phyloP scores from a whole-genome alignment of 2,888 invertebrate species.

The Trichogramma dendrolimi region DNA sequence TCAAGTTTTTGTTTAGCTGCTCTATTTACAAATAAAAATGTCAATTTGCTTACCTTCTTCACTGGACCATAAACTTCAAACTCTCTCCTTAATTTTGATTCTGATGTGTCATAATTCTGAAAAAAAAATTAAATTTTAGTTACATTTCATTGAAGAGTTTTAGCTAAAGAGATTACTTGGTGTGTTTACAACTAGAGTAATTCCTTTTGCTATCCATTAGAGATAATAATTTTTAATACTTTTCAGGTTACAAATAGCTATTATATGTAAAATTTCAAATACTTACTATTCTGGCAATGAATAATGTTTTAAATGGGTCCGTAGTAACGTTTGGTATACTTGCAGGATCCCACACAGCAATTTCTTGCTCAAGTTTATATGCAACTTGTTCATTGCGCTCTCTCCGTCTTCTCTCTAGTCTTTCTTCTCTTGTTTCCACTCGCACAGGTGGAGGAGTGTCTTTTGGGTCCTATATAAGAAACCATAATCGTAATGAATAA shows the following conservation, averaged over 20 bases:
- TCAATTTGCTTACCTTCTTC: conserved; percentile 71
- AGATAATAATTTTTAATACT: background rate
- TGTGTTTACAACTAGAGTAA: background rate
- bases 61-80: conserved; percentile 98
- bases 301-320: conserved; percentile 96
- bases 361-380: conserved; percentile 96
- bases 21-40: background rate
- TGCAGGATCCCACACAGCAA: conserved; percentile 93
- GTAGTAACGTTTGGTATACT: conserved; percentile 72
- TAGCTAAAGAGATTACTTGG: background rate
- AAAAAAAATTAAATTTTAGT: conserved; percentile 43
- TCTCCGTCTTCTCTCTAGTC: conserved; percentile 79
- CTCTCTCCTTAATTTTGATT: conserved; percentile 93
- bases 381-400: conserved; percentile 96
- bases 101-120: conserved; percentile 98
- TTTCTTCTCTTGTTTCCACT: conserved; percentile 92
- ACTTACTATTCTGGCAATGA: conserved; percentile 93
- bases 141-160: conserved; percentile 7
- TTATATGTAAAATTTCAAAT: background rate
- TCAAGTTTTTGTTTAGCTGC: background rate
- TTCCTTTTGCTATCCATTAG: background rate
- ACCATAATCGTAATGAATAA: background rate
- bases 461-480: conserved; percentile 74
- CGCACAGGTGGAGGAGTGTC: conserved; percentile 94
- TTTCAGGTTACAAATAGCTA: conserved; percentile 4